phyloP scores from a whole-genome alignment of 2,888 invertebrate genomes.

The Reticulitermes lucifugus region DNA sequence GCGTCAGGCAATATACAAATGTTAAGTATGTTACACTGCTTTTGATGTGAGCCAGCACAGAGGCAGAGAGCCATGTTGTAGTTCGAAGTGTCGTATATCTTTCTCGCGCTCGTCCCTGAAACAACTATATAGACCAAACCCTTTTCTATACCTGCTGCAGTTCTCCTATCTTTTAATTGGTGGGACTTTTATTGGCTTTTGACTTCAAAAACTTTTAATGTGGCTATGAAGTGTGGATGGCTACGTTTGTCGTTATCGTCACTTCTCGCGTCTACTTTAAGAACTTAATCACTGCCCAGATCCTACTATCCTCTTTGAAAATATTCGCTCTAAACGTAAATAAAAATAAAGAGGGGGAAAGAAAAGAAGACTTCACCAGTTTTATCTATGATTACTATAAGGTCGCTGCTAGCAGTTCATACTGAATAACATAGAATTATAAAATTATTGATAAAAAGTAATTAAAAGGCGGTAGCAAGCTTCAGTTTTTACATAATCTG shows the following conservation, averaged over 20 bases:
- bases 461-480: too few species aligned
- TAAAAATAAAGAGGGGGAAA: background rate
- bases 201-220: slow-evolving; percentile 45
- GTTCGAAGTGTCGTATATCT: slow-evolving; percentile 19
- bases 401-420: too few species aligned
- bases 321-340: background rate
- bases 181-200: slow-evolving; percentile 46
- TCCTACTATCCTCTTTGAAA: slow-evolving; percentile 24
- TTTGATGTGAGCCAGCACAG: background rate
- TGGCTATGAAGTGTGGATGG: slow-evolving; percentile 48
- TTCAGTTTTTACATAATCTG: too few species aligned
- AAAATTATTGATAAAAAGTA: too few species aligned
- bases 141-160: slow-evolving; percentile 26
- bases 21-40: background rate
- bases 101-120: background rate
- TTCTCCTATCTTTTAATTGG: slow-evolving; percentile 44
- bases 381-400: too few species aligned
- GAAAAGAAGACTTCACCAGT: too few species aligned
- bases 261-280: slow-evolving; percentile 39
- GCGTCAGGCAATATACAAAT: too few species aligned
- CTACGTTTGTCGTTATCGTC: slow-evolving; percentile 40
- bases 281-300: slow-evolving; percentile 16
- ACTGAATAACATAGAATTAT: too few species aligned
- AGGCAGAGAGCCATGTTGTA: slow-evolving; percentile 8
- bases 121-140: slow-evolving; percentile 3